Evolutionary conservation across 2,797 vertebrate genomes (phyloP), one percentile per base, ranked within the genome.

Genomic region (Nyctibius grandis): DNA sequence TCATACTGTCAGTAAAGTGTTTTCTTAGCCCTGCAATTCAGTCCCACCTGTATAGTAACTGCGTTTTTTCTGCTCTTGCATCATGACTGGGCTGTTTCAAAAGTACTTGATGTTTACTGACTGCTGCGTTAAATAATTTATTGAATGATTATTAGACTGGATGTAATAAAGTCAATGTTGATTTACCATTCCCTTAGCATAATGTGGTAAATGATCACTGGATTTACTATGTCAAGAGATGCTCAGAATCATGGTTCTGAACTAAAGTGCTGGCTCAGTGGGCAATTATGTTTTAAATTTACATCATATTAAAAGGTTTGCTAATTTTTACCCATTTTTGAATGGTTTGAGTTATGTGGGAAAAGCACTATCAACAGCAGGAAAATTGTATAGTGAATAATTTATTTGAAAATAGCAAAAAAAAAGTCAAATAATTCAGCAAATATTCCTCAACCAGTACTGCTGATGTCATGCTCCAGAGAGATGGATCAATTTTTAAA

Each of bases 401-500:
- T 94, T 91, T 63, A 95, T 93, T 80, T 84, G 79, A 88, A 88
- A 95, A 95, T 50, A 85, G 40, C 18, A 67, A 77, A 83, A 78
- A 78, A 64, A 68, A 44, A 57, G 21, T 73, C 25, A 79, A 74
- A 89, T 96, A 95, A 95, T 95, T 95, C 90, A 95, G 63, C 29
- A 74, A 94, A 47, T 93, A 85, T 74, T 93, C 87, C 75, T 95
- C 33, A 6, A 57, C 67, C 56, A 67, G 13, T 33, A 85, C n/a
- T 47, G 45, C 85, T 80, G 74, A 85, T 95, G 70, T 73, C 83
- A 45, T 53, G 59, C 51, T 88, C 67, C 60, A 70, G 70, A 65
- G 42, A 88, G 60, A 82, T 64, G 38, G 90, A 90, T 95, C 93
- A 53, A 77, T 95, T 96, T 93, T 74, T 6, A 7, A 82, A 95